Conservation (phyloP, 2,888 invertebrate species). For the Cephus pygmeus region DNA sequence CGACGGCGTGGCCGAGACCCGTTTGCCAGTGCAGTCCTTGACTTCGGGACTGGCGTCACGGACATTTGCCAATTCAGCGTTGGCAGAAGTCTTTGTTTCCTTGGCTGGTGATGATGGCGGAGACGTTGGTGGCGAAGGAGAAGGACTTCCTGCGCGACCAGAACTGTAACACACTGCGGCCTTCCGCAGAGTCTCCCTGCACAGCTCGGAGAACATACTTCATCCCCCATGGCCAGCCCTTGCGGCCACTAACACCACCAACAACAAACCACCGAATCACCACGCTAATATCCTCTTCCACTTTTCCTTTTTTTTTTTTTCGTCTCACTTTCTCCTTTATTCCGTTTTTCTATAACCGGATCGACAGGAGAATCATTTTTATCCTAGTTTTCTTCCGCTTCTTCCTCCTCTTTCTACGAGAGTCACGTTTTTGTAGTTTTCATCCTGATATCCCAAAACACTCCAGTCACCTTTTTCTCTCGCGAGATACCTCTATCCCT, state of each 20-base stretch:
- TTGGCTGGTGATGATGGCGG: constrained; percentile 63
- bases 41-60: constrained; percentile 31
- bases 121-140: constrained; percentile 62
- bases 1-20: constrained; percentile 15
- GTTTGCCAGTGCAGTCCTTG: constrained; percentile 32
- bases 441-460: not conserved
- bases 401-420: not conserved
- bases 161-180: constrained; percentile 66
- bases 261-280: not conserved
- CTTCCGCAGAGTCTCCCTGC: constrained; percentile 69
- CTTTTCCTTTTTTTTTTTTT: constrained; percentile 10
- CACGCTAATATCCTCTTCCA: constrained; percentile 32
- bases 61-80: constrained; percentile 58
- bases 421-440: not conserved
- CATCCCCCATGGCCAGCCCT: constrained; percentile 62
- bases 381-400: not conserved
- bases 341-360: not conserved
- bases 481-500: not conserved
- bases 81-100: constrained; percentile 45
- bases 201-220: constrained; percentile 70
- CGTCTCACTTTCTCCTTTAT: constrained; percentile 14
- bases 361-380: not conserved
- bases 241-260: constrained; percentile 19
- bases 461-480: not conserved
- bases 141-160: constrained; percentile 61